Conservation (phyloP, 2,113 vertebrate species). For the Panurus biarmicus region DNA sequence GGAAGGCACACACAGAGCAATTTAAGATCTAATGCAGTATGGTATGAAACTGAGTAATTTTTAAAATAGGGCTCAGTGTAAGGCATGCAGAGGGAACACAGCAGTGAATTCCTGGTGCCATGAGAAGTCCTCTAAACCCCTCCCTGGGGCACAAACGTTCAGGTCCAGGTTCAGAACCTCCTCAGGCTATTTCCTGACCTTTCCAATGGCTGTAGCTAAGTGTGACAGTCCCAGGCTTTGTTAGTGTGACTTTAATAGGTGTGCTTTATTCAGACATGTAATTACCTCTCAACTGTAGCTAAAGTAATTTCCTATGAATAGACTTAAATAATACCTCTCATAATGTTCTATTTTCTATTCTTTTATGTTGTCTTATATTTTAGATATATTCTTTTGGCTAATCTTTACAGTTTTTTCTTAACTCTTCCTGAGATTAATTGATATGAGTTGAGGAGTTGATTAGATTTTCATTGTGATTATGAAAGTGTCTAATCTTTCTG, state of each 20-base stretch:
- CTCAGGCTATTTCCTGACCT: background rate
- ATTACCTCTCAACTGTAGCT: background rate
- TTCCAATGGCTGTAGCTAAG: background rate
- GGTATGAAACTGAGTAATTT: accelerated
- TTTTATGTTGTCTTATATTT: background rate
- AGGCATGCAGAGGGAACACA: background rate
- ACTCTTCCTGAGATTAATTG: background rate
- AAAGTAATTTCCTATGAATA: background rate
- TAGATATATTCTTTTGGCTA: background rate
- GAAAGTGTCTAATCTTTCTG: background rate
- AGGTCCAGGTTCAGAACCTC: background rate
- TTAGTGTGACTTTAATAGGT: background rate
- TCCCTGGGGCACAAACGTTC: background rate
- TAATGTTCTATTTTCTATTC: background rate
- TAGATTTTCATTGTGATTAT: background rate
- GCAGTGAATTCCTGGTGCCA: background rate
- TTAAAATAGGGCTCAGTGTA: background rate
- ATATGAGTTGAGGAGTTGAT: background rate
- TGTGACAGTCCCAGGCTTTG: background rate
- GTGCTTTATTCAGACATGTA: background rate
- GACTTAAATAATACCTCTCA: background rate
- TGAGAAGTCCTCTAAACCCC: background rate
- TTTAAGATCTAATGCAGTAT: background rate
- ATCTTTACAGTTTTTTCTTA: background rate
- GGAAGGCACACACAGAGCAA: background rate